A percentile compares a stretch with the other conserved stretches of the same genome.
These are phyloP conservation scores for Rhabdomys dilectus DNA, from an alignment of 2,113 vertebrate species.

Conservation along the genomic window DNA sequence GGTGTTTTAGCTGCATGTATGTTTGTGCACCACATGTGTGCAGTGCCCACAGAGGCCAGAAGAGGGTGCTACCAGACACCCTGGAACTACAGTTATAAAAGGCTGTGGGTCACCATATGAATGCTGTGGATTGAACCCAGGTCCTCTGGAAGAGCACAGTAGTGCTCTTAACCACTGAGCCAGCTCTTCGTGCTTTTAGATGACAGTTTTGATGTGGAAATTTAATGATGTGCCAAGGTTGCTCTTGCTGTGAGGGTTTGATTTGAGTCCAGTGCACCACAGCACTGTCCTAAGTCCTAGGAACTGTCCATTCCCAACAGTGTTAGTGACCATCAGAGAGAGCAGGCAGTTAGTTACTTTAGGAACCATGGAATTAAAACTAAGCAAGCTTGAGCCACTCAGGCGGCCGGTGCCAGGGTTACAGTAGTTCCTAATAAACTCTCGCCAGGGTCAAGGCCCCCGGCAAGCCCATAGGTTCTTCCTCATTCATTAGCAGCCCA, in stretches of 20 bases:
- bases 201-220: conserved; percentile 14
- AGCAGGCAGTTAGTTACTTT: conserved; percentile 44
- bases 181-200: neutral
- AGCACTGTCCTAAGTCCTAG: neutral
- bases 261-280: neutral
- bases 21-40: neutral
- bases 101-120: neutral
- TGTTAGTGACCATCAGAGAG: neutral
- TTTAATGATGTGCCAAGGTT: conserved; percentile 28
- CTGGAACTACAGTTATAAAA: neutral
- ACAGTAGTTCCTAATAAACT: neutral
- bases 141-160: neutral
- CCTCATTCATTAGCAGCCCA: neutral
- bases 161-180: neutral
- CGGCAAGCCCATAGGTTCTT: neutral
- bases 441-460: conserved; percentile 19
- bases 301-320: neutral
- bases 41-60: neutral
- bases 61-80: neutral
- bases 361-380: conserved; percentile 7
- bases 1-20: neutral
- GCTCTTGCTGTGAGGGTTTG: conserved; percentile 4
- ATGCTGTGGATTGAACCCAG: neutral
- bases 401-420: neutral
- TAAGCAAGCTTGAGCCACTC: conserved; percentile 12